These are phyloP conservation scores for Entosphenus tridentatus DNA, from an alignment of 2,113 vertebrate genomes.

Conservation along the genomic window DNA sequence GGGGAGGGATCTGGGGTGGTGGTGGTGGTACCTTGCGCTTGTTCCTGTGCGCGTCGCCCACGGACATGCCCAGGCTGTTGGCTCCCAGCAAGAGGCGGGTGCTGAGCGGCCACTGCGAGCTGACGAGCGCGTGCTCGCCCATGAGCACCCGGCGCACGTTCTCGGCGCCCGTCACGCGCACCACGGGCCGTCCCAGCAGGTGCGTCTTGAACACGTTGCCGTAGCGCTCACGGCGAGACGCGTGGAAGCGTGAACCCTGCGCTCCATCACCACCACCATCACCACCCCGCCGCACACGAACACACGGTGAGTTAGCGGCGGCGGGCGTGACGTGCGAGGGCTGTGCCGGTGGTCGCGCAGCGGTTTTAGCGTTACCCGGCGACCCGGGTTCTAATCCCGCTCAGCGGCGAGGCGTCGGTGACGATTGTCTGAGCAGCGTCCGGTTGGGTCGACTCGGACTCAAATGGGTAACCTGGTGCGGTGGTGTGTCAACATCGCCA, in stretches of 20 bases:
- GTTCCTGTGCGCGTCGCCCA: constrained; percentile 81
- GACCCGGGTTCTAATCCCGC: too few species aligned
- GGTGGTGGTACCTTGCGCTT: constrained; percentile 44
- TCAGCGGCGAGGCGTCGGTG: too few species aligned
- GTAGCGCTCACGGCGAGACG: constrained; percentile 44
- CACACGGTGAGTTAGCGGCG: neutral
- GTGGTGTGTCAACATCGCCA: too few species aligned
- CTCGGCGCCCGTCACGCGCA: constrained; percentile 74
- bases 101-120: constrained; percentile 84
- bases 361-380: too few species aligned
- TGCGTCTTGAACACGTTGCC: constrained; percentile 94
- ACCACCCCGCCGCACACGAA: neutral
- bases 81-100: constrained; percentile 65
- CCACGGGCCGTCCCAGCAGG: constrained; percentile 62
- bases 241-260: constrained; percentile 45
- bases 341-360: neutral
- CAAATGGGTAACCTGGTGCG: too few species aligned
- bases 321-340: neutral
- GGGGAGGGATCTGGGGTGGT: neutral
- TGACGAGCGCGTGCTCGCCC: constrained; percentile 80
- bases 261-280: neutral
- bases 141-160: constrained; percentile 79
- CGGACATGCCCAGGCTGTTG: constrained; percentile 78
- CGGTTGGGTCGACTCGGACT: too few species aligned
- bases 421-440: too few species aligned